phyloP scores from a whole-genome alignment of 1,140 invertebrate species.

The Wiebesia pumilae region DNA sequence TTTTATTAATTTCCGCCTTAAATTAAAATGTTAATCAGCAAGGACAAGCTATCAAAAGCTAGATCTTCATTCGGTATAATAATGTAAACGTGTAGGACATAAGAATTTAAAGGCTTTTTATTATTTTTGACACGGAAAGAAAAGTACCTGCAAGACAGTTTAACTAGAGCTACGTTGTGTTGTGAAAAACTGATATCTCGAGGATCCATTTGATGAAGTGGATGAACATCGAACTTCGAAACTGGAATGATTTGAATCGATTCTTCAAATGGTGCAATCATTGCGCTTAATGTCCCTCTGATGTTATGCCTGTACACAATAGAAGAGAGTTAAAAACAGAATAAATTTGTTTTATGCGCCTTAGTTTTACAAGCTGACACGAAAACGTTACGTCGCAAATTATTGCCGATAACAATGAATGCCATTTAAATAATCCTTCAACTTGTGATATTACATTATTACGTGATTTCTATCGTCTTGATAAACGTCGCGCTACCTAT shows the following conservation, averaged over 20 bases:
- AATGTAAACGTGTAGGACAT: background rate
- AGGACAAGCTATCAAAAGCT: no score
- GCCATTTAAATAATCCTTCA: no score
- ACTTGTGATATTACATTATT: no score
- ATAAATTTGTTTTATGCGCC: no score
- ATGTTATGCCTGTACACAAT: conserved; percentile 55
- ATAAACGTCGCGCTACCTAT: no score
- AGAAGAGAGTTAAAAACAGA: background rate
- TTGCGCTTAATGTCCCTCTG: conserved; percentile 53
- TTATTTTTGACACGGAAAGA: background rate
- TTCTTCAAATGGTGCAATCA: conserved; percentile 52
- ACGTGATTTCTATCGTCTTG: no score
- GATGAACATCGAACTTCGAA: conserved; percentile 55
- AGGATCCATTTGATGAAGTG: conserved; percentile 48
- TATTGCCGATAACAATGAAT: no score
- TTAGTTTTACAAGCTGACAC: no score
- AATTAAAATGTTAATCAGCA: no score
- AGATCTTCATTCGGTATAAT: no score
- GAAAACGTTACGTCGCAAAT: no score
- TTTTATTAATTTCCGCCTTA: no score
- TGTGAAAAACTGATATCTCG: conserved; percentile 29
- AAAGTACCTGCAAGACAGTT: conserved; percentile 56
- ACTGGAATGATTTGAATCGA: conserved; percentile 56
- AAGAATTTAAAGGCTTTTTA: background rate
- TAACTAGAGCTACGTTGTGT: conserved; percentile 57